Conservation (phyloP, 2,888 invertebrate species). For the Stenodema calcarata region DNA sequence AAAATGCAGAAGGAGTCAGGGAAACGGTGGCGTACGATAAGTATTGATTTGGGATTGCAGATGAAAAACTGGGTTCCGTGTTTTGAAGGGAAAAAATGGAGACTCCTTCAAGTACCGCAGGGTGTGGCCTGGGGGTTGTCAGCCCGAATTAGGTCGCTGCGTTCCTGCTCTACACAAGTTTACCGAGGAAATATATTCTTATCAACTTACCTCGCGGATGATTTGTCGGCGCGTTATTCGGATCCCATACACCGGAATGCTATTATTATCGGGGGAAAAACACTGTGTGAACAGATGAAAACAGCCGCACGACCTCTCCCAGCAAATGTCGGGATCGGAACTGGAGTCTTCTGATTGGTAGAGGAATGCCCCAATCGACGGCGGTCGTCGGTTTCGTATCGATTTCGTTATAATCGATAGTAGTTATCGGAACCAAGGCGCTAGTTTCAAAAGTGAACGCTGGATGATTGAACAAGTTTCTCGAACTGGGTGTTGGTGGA, state of each 20-base stretch:
- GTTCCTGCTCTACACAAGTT: not conserved
- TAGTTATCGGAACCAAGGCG: not conserved
- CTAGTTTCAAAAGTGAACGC: not conserved
- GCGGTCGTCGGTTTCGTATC: not conserved
- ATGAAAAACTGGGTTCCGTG: not conserved
- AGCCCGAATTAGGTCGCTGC: not conserved
- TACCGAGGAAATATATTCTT: not conserved
- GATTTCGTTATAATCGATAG: not conserved
- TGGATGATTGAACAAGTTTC: too few species aligned
- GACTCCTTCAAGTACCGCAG: not conserved
- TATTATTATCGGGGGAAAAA: not conserved
- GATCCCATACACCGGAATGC: not conserved
- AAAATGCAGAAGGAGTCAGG: not conserved
- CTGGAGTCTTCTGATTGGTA: not conserved
- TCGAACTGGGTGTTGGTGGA: too few species aligned
- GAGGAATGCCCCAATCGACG: not conserved
- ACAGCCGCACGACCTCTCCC: not conserved
- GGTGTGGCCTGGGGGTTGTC: not conserved
- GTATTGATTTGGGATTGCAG: not conserved
- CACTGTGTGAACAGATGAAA: not conserved
- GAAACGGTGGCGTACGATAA: not conserved
- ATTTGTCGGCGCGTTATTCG: not conserved
- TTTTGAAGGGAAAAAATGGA: not conserved
- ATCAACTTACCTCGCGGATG: not conserved
- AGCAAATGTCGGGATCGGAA: not conserved